Evolutionary conservation across 1,140 invertebrate genomes (phyloP), one percentile per base, ranked within the genome.

Genomic region (Drosophila auraria): DNA sequence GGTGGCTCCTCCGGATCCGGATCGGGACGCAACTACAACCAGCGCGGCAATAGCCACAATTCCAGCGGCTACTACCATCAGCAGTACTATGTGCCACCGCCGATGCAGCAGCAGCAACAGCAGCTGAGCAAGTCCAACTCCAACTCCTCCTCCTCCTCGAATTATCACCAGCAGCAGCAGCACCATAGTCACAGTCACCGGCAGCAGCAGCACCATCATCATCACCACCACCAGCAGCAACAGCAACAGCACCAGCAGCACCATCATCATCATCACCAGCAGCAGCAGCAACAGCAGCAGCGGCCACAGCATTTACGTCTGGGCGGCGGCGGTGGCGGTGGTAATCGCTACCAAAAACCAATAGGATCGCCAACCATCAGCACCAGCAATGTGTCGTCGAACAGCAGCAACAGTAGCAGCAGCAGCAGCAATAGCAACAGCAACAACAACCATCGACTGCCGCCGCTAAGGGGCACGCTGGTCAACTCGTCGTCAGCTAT

Each of bases 21-120:
- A 9, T 33, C 33, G 12, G 80, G 66, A 60, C 74, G 77, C 27
- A 71, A 51, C 54, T 70, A 66, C 68, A 69, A 65, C 25, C 62
- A 77, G 42, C 63, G 65, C n/a, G 56, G 47, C 20, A 50, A 47
- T 15, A 66, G 33, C 33, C 62, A 64, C 50, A 71, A 47, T 42
- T 75, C 53, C 56, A 79, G 42, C 71, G 69, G 62, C 27, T 90
- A 83, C 51, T 92, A 91, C 56, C 84, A 90, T 47, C 91, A 92
- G 65, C 91, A 92, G 70, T 87, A 92, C 56, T 92, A 92, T 78
- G 91, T 92, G 69, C 91, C 91, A 56, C 91, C 91, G 58, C 91
- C 91, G 8, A 87, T 92, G 91, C 91, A 92, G 40, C 87, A 90
- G 57, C 82, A 89, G 42, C 51, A 54, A 82, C 91, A 92, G 50